These are phyloP conservation scores for Bujurquina vittata DNA, from an alignment of 2,113 vertebrate species.

Conservation along the genomic window DNA sequence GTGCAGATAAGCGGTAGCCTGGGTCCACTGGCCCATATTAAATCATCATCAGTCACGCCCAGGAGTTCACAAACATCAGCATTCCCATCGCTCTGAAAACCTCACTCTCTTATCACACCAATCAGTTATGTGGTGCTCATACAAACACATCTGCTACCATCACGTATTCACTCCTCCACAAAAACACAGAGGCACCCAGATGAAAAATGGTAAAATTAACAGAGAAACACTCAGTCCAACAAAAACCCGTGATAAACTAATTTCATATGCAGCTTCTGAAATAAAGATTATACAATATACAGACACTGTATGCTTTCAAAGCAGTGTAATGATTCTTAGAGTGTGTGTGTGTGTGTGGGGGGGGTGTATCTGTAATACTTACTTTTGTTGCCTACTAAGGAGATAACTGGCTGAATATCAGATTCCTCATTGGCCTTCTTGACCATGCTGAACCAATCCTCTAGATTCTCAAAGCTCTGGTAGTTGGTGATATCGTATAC, in stretches of 20 bases:
- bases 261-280: neutral
- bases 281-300: neutral
- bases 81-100: conserved; percentile 68
- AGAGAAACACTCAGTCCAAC: conserved; percentile 1
- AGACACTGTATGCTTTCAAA: neutral
- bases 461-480: conserved; percentile 98
- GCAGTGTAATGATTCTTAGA: neutral
- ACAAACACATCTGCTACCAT: conserved; percentile 66
- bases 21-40: conserved; percentile 72
- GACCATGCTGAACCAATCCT: conserved; percentile 94
- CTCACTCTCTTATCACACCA: conserved; percentile 58
- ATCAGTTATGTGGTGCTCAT: conserved; percentile 68
- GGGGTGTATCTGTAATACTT: conserved; percentile 72
- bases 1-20: conserved; percentile 86
- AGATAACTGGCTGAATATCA: conserved; percentile 89
- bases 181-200: conserved; percentile 51
- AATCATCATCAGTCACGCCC: conserved; percentile 84
- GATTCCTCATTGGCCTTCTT: conserved; percentile 95
- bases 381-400: conserved; percentile 98
- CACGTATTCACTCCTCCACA: conserved; percentile 65
- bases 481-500: conserved; percentile 99
- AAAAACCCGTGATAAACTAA: neutral
- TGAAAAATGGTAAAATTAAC: conserved; percentile 40
- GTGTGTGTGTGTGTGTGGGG: neutral
- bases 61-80: conserved; percentile 85